phyloP scores from a whole-genome alignment of 2,797 vertebrate species.

The Tapirus indicus region DNA sequence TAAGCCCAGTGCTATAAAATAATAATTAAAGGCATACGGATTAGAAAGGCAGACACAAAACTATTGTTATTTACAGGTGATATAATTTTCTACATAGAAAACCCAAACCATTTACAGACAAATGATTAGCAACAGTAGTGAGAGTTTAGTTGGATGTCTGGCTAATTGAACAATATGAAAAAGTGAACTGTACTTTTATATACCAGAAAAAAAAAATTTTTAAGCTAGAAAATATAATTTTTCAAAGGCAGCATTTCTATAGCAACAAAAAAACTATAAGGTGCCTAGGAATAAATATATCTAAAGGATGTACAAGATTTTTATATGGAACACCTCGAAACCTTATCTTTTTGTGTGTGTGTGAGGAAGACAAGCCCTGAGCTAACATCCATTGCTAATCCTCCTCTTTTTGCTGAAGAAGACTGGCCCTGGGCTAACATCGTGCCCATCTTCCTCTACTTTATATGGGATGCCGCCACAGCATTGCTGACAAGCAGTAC shows the following conservation, averaged over 20 bases:
- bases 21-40: slow-evolving; percentile 29
- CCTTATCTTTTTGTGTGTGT: not conserved
- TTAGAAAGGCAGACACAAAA: slow-evolving; percentile 36
- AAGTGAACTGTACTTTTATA: not conserved
- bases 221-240: not conserved
- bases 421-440: too few relatives aligned
- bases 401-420: too few relatives aligned
- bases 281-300: not conserved
- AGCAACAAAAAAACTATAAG: not conserved
- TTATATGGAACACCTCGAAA: slow-evolving; percentile 34
- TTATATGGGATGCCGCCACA: too few relatives aligned
- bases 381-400: too few relatives aligned
- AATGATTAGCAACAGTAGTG: slow-evolving; percentile 3
- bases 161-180: slow-evolving; percentile 37
- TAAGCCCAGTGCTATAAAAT: not conserved
- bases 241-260: slow-evolving; percentile 9
- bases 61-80: not conserved
- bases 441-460: too few relatives aligned
- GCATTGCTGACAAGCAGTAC: too few relatives aligned
- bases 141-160: not conserved
- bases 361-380: too few relatives aligned
- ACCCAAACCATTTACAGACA: not conserved
- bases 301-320: not conserved
- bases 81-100: slow-evolving; percentile 33
- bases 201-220: not conserved